A percentile compares a stretch with the other conserved stretches of the same genome.
Conservation (phyloP, 2,113 vertebrate species). For the Hiodon tergisus region DNA sequence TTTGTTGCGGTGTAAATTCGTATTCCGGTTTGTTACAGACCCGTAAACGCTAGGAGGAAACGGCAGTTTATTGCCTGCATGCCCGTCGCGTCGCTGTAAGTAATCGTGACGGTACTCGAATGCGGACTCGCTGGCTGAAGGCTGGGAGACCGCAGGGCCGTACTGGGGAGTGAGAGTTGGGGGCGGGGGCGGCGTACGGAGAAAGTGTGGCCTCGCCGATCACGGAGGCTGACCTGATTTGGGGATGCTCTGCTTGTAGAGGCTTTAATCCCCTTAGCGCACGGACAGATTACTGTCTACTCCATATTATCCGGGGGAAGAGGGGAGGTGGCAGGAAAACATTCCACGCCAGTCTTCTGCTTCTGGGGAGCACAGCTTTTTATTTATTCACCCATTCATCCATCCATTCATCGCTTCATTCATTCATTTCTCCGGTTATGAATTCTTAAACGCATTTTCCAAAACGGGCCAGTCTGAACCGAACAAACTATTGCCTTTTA, state of each 20-base stretch:
- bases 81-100: too few species aligned
- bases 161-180: neutral
- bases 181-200: neutral
- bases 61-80: too few species aligned
- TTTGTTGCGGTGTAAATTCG: too few species aligned
- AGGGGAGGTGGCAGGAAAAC: conserved; percentile 16
- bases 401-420: neutral
- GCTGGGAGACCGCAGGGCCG: neutral
- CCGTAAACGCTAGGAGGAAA: too few species aligned
- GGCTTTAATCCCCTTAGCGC: conserved; percentile 54
- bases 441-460: too few species aligned
- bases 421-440: too few species aligned
- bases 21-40: too few species aligned
- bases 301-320: conserved; percentile 51
- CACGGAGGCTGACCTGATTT: conserved; percentile 30
- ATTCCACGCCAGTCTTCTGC: conserved; percentile 39
- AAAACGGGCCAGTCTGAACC: too few species aligned
- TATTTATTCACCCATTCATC: conserved; percentile 46
- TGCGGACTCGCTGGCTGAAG: neutral
- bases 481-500: too few species aligned
- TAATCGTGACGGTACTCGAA: too few species aligned
- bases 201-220: neutral
- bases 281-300: conserved; percentile 56
- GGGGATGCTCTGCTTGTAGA: conserved; percentile 44
- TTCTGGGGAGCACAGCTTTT: conserved; percentile 51